Evolutionary conservation across 2,113 vertebrate species (phyloP).

Genomic region (Montifringilla adamsi): DNA sequence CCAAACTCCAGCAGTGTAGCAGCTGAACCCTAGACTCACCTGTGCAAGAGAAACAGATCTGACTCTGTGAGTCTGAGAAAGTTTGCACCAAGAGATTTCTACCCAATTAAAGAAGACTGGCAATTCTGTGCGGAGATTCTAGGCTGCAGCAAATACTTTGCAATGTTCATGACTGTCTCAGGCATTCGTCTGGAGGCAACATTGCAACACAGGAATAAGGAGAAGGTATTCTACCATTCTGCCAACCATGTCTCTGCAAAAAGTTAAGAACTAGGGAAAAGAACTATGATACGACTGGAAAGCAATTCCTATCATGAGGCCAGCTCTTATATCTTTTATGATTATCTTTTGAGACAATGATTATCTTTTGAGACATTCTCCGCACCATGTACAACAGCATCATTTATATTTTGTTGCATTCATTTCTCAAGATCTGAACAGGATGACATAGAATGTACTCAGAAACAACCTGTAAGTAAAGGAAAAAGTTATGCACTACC

Average conservation of each 20-base stretch:
- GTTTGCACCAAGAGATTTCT: neutral
- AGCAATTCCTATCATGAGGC: neutral
- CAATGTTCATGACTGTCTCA: neutral
- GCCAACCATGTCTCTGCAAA: neutral
- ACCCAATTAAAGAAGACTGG: neutral
- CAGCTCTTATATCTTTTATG: neutral
- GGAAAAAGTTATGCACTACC: neutral
- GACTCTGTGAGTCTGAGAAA: neutral
- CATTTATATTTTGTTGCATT: neutral
- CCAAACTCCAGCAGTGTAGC: neutral
- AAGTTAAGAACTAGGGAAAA: neutral
- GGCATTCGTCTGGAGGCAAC: neutral
- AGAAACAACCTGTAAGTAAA: neutral
- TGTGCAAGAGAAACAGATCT: neutral
- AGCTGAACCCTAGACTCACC: neutral
- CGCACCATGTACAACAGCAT: neutral
- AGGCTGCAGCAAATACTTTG: neutral
- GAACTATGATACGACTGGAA: neutral
- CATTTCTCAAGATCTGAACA: neutral
- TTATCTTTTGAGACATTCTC: neutral
- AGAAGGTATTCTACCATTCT: neutral
- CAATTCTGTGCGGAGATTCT: neutral
- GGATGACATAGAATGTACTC: neutral
- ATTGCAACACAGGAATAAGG: neutral
- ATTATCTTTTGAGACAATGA: neutral